Percentiles rank a stretch among this genome's conserved stretches.
Conservation (phyloP, 2,888 invertebrate genomes). For the Chymomyza fuscimana region DNA sequence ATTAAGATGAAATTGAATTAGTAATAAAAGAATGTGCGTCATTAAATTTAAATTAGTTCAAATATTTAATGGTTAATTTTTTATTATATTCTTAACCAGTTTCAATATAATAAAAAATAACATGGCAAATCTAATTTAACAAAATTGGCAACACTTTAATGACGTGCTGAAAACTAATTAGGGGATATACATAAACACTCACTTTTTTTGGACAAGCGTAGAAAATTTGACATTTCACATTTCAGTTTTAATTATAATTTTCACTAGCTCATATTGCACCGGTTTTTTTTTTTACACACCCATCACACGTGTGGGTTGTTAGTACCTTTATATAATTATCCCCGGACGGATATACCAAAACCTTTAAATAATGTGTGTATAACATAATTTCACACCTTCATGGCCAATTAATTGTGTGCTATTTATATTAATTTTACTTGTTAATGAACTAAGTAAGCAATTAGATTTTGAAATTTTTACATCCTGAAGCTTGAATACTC, state of each 20-base stretch:
- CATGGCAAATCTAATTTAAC: not conserved
- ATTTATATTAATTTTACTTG: slow-evolving; percentile 7
- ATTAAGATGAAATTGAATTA: not conserved
- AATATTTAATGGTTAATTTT: slow-evolving; percentile 19
- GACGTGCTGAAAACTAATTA: slow-evolving; percentile 4
- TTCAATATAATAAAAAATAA: not conserved
- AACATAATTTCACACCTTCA: slow-evolving; percentile 35
- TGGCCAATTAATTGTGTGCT: slow-evolving; percentile 33
- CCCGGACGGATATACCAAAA: not conserved
- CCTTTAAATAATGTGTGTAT: not conserved
- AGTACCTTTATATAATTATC: not conserved
- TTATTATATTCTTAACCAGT: slow-evolving; percentile 20
- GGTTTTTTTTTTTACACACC: no score
- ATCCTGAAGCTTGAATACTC: not conserved
- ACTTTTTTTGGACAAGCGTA: not conserved
- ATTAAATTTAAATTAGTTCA: slow-evolving; percentile 31
- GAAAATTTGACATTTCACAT: not conserved
- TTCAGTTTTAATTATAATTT: not conserved
- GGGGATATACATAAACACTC: not conserved
- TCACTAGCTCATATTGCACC: not conserved
- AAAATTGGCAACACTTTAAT: not conserved
- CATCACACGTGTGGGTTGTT: not conserved
- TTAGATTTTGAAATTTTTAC: not conserved
- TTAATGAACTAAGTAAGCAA: slow-evolving; percentile 26
- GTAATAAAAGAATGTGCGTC: not conserved